phyloP scores from a whole-genome alignment of 2,113 vertebrate species.

The Nyctereutes procyonoides region DNA sequence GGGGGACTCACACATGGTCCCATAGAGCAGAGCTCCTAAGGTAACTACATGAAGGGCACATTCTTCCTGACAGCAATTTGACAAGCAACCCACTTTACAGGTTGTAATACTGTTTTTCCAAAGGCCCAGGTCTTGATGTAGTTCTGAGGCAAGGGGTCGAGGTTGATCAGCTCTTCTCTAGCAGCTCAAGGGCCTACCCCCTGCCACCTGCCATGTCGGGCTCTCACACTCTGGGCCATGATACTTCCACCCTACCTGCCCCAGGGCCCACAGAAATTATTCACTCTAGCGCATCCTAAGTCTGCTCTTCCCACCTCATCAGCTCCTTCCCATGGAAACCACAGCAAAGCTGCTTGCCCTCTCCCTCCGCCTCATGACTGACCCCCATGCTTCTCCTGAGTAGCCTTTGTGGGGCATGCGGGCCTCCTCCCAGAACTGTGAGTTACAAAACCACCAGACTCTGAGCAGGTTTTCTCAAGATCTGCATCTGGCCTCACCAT shows the following conservation, averaged over 20 bases:
- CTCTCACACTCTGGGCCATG: neutral
- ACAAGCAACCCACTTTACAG: neutral
- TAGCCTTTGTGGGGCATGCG: no score
- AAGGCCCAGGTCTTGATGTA: neutral
- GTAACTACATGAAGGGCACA: rapidly evolving
- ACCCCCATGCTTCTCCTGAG: neutral
- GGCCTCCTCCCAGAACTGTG: neutral
- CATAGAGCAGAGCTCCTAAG: neutral
- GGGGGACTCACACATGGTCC: neutral
- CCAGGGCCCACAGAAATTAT: neutral
- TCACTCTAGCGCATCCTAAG: neutral
- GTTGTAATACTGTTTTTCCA: neutral
- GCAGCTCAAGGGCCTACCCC: neutral
- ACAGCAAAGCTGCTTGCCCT: neutral
- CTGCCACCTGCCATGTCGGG: rapidly evolving
- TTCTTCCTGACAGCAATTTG: no score
- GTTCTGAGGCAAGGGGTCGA: neutral
- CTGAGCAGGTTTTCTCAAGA: neutral
- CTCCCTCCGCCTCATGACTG: neutral
- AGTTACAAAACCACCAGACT: neutral
- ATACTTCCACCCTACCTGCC: rapidly evolving
- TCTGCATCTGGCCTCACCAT: neutral
- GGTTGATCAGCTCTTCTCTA: neutral
- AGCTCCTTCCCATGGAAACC: neutral
- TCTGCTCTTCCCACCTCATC: neutral